phyloP scores from a whole-genome alignment of 2,888 invertebrate genomes.

The Bugula neritina region DNA sequence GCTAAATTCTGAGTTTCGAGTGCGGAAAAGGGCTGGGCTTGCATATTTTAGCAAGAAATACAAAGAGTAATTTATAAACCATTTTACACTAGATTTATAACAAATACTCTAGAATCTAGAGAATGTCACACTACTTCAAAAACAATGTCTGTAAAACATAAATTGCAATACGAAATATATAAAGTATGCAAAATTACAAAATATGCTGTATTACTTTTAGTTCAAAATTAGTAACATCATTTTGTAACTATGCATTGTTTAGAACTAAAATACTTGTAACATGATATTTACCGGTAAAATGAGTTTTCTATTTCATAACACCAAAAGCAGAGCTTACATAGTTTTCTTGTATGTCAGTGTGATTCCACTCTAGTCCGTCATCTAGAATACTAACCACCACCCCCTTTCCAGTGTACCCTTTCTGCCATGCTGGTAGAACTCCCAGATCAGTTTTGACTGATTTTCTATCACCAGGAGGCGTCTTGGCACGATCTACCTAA shows the following conservation, averaged over 20 bases:
- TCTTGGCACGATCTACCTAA: conserved; percentile 1
- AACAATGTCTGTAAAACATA: too few species aligned
- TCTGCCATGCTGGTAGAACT: conserved; percentile 73
- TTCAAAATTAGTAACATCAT: too few species aligned
- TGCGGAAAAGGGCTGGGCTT: background rate
- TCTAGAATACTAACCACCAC: conserved; percentile 77
- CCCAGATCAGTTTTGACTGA: conserved; percentile 68
- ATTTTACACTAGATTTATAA: background rate
- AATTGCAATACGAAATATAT: too few species aligned
- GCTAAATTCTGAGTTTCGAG: background rate
- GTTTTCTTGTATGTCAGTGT: conserved; percentile 69
- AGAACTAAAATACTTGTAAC: too few species aligned
- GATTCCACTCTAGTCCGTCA: conserved; percentile 78
- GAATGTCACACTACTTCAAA: too few species aligned
- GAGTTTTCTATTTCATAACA: background rate
- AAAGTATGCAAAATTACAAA: too few species aligned
- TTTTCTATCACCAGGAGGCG: background rate
- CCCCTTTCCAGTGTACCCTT: conserved; percentile 72
- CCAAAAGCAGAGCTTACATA: conserved; percentile 63
- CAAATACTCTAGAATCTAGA: too few species aligned
- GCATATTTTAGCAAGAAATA: background rate
- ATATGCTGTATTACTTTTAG: too few species aligned
- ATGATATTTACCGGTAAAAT: background rate
- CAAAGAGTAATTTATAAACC: background rate
- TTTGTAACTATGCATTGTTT: too few species aligned